phyloP scores from a whole-genome alignment of 2,888 invertebrate species.

The Bunonema sp. region DNA sequence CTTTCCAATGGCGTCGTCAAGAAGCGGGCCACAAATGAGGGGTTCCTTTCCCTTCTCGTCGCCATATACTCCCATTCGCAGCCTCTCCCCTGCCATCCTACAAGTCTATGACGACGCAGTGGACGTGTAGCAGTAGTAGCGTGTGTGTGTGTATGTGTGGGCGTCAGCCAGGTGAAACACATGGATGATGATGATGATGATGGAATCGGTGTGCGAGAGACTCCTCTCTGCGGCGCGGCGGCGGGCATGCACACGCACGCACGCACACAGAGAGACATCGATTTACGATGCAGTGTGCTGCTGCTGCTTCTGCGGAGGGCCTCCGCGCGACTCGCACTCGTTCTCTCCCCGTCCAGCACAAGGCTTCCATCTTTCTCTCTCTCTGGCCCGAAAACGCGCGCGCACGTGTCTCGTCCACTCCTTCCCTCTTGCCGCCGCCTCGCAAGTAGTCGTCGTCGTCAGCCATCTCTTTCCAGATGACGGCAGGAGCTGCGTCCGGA shows the following conservation, averaged over 20 bases:
- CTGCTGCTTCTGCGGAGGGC: no score
- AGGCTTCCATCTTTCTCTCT: constrained; percentile 3
- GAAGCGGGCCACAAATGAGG: no score
- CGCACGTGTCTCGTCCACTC: background rate
- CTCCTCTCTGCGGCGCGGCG: background rate
- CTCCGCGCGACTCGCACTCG: no score
- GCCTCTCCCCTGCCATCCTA: background rate
- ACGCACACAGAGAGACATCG: no score
- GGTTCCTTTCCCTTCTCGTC: no score
- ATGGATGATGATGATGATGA: no score
- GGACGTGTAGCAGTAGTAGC: background rate
- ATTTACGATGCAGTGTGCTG: no score
- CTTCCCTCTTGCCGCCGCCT: background rate
- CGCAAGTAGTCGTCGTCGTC: background rate
- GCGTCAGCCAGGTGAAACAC: no score
- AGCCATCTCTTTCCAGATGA: constrained; percentile 5
- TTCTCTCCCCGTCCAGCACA: constrained; percentile 5
- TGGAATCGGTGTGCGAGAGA: background rate
- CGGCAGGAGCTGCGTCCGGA: no score
- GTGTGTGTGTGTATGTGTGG: background rate
- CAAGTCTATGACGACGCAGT: background rate
- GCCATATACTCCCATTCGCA: no score
- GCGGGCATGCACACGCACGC: background rate
- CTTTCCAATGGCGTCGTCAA: background rate
- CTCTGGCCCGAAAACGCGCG: constrained; percentile 2